These are phyloP conservation scores for Diadumene lineata DNA, from an alignment of 92 coral and sea anemone genomes.

Conservation along the genomic window DNA sequence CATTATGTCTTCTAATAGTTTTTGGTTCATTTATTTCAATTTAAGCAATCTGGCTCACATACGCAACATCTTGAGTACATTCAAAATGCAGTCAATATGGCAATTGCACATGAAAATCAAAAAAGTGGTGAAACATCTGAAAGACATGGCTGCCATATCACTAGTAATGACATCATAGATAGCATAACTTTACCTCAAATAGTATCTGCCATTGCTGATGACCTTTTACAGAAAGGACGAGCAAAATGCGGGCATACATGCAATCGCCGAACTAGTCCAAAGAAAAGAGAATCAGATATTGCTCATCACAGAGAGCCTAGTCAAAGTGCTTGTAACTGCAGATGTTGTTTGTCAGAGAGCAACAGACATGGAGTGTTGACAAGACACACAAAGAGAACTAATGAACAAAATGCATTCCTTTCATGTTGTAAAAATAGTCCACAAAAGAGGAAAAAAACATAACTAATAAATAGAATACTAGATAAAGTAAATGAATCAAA, in stretches of 20 bases:
- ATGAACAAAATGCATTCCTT: neutral
- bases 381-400: conserved; percentile 9
- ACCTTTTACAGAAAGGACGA: conserved; percentile 48
- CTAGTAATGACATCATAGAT: conserved; percentile 68
- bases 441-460: conserved; percentile 2
- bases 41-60: conserved; percentile 67
- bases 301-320: neutral
- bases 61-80: conserved; percentile 65
- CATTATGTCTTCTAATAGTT: no score
- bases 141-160: conserved; percentile 2
- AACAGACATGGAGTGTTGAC: conserved; percentile 7
- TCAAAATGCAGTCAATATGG: conserved; percentile 41
- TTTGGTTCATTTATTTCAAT: neutral
- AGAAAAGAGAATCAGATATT: neutral
- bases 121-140: neutral
- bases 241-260: neutral
- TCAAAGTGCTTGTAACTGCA: conserved; percentile 15
- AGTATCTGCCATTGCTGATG: conserved; percentile 48
- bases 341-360: conserved; percentile 12
- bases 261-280: neutral
- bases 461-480: no score
- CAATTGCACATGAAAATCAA: neutral
- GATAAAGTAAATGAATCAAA: no score
- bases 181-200: conserved; percentile 72
- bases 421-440: conserved; percentile 6